phyloP scores from a whole-genome alignment of 2,797 vertebrate species.

The Acridotheres tristis region DNA sequence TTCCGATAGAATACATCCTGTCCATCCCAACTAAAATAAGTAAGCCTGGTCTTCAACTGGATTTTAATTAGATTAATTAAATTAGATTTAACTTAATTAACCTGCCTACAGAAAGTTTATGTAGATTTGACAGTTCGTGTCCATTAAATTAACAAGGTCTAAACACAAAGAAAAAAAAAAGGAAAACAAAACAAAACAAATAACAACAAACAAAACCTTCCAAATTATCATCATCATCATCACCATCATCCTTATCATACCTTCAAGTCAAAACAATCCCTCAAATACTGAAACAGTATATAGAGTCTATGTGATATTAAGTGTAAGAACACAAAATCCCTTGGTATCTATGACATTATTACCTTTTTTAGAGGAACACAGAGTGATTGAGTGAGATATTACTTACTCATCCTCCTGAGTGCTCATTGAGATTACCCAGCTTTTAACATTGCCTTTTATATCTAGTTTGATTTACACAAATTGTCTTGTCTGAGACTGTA shows the following conservation, averaged over 20 bases:
- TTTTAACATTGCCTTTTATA: neutral
- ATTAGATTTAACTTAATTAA: neutral
- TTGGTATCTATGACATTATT: neutral
- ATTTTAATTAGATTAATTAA: neutral
- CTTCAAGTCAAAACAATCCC: rapidly evolving
- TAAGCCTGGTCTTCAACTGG: neutral
- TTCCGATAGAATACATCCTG: rapidly evolving
- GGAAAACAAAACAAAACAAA: too few species aligned
- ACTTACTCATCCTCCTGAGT: neutral
- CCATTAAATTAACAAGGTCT: neutral
- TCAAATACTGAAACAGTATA: neutral
- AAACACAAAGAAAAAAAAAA: neutral
- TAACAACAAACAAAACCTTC: neutral
- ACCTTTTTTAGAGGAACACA: neutral
- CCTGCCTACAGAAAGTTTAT: neutral
- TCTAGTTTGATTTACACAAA: neutral
- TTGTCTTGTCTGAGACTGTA: neutral
- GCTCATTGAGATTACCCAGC: neutral
- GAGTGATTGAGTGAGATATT: neutral
- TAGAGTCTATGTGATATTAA: neutral
- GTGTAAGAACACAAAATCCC: neutral
- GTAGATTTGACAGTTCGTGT: neutral
- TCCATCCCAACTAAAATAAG: neutral
- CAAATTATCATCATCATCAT: neutral
- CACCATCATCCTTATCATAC: too few species aligned